Percentiles rank a stretch among this genome's conserved stretches.
Evolutionary conservation across 2,113 vertebrate genomes (phyloP).

Genomic region (Xiphias gladius): DNA sequence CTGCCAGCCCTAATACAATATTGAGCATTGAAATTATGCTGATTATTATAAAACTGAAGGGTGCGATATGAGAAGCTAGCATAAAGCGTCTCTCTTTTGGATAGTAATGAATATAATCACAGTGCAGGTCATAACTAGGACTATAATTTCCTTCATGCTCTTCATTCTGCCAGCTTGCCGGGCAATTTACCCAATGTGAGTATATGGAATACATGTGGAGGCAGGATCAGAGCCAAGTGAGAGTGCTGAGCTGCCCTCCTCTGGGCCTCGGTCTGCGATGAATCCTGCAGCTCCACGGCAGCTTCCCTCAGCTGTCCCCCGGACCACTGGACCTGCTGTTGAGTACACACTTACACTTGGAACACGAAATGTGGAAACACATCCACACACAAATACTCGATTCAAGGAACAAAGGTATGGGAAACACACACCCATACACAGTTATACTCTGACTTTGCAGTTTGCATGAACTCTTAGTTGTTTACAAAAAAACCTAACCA

Average conservation of each 20-base stretch:
- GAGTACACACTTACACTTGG: neutral
- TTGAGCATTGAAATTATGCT: slow-evolving; percentile 15
- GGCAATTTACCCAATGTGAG: slow-evolving; percentile 75
- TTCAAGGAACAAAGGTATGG: neutral
- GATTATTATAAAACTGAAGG: slow-evolving; percentile 26
- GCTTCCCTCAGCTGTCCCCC: slow-evolving; percentile 75
- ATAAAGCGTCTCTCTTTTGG: neutral
- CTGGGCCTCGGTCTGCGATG: slow-evolving; percentile 77
- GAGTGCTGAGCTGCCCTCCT: slow-evolving; percentile 73
- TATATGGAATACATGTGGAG: slow-evolving; percentile 72
- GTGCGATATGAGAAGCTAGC: neutral
- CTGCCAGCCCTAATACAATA: slow-evolving; percentile 31
- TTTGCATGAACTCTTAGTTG: neutral
- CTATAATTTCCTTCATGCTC: slow-evolving; percentile 23
- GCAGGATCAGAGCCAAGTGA: slow-evolving; percentile 75
- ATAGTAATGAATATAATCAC: slow-evolving; percentile 28
- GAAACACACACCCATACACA: neutral
- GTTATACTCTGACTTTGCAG: neutral
- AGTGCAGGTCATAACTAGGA: slow-evolving; percentile 16
- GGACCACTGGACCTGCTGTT: slow-evolving; percentile 73
- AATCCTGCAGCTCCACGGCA: slow-evolving; percentile 75
- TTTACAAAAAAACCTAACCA: neutral
- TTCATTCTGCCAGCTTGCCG: slow-evolving; percentile 19
- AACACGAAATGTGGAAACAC: neutral
- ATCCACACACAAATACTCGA: neutral